phyloP scores from a whole-genome alignment of 2,113 vertebrate species.

The Dendrocopos noguchii region DNA sequence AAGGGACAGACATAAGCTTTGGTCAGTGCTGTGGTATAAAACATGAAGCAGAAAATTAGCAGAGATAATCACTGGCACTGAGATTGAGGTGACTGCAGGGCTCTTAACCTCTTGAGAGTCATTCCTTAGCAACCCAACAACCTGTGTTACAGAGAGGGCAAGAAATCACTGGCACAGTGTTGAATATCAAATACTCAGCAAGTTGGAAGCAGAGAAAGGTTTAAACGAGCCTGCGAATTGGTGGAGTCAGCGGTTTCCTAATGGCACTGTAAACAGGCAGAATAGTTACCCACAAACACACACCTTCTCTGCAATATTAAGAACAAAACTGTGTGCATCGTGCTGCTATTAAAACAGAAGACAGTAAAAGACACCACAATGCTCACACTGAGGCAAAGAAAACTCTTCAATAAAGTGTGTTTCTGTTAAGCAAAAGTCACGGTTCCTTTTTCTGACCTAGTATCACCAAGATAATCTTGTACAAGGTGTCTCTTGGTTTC shows the following conservation, averaged over 20 bases:
- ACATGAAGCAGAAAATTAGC: background rate
- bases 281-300: background rate
- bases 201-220: background rate
- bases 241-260: slow-evolving; percentile 24
- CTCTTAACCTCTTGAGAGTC: slow-evolving; percentile 6
- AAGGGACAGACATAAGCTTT: background rate
- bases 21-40: background rate
- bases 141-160: background rate
- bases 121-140: slow-evolving; percentile 38
- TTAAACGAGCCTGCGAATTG: background rate
- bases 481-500: background rate
- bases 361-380: background rate
- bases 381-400: background rate
- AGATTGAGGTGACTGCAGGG: slow-evolving; percentile 2
- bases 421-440: background rate
- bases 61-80: background rate
- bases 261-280: slow-evolving; percentile 15
- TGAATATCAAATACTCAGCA: slow-evolving; percentile 30
- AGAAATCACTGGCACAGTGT: background rate
- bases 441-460: background rate
- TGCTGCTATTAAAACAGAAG: background rate
- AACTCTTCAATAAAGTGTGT: background rate
- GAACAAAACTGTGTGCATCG: background rate
- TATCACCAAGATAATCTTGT: background rate
- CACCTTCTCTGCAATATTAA: background rate